Conservation (phyloP, 2,113 vertebrate genomes). For the Cyphomyrus plagiostoma region DNA sequence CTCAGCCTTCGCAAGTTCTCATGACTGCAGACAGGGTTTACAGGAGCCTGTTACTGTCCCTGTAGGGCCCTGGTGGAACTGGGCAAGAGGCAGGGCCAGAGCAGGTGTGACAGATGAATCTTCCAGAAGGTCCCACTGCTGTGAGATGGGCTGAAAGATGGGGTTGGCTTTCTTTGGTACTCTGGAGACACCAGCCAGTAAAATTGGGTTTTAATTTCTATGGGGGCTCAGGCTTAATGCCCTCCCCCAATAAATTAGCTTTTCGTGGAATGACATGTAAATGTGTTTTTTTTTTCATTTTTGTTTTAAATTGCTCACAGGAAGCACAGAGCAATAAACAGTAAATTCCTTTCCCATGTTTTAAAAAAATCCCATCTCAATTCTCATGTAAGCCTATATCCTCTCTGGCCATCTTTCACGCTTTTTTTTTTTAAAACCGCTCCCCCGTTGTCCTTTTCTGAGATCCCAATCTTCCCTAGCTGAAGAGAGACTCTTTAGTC, state of each 20-base stretch:
- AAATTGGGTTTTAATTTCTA: background rate
- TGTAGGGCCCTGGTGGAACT: background rate
- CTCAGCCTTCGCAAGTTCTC: background rate
- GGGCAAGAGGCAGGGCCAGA: background rate
- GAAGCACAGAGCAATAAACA: background rate
- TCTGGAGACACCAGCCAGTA: background rate
- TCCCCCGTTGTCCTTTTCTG: background rate
- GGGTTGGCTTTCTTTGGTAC: background rate
- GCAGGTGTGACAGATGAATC: background rate
- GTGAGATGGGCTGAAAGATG: background rate
- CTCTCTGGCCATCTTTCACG: background rate
- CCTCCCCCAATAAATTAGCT: conserved; percentile 1
- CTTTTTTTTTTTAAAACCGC: background rate
- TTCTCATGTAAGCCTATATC: background rate
- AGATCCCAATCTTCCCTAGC: background rate
- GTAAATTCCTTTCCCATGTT: background rate
- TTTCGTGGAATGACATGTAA: background rate
- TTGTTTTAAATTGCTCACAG: background rate
- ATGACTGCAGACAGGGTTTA: conserved; percentile 13
- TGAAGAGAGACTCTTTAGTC: conserved; percentile 11
- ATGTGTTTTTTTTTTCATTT: background rate
- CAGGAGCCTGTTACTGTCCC: background rate
- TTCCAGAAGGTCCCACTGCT: background rate
- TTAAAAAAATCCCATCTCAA: background rate
- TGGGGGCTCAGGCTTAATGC: background rate